Percentiles rank a stretch among this genome's conserved stretches.
Conservation (phyloP, 2,797 vertebrate genomes). For the Muscicapa striata region DNA sequence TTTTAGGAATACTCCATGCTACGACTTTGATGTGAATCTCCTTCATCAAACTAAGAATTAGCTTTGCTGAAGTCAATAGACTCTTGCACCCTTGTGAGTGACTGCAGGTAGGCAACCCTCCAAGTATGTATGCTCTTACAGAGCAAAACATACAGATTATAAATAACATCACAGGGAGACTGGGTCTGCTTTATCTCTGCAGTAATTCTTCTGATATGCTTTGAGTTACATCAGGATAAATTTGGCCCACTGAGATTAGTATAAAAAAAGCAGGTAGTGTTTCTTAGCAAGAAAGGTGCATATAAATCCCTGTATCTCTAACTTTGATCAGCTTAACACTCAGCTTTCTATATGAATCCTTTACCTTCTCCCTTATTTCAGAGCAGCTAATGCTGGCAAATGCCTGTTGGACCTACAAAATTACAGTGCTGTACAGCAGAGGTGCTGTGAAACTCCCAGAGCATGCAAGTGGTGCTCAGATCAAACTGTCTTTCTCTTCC, state of each 20-base stretch:
- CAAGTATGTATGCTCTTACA: slow-evolving; percentile 19
- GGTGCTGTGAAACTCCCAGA: slow-evolving; percentile 61
- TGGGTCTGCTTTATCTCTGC: slow-evolving; percentile 40
- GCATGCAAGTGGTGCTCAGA: slow-evolving; percentile 19
- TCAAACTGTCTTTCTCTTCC: slow-evolving; percentile 34
- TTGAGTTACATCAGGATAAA: slow-evolving; percentile 58
- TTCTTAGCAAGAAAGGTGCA: slow-evolving; percentile 59
- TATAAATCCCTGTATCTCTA: slow-evolving; percentile 62
- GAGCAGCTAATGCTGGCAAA: slow-evolving; percentile 63
- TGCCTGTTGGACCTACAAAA: slow-evolving; percentile 60
- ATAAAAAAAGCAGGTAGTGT: slow-evolving; percentile 38
- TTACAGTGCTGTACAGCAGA: slow-evolving; percentile 18
- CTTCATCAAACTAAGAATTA: slow-evolving; percentile 59
- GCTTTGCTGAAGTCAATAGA: slow-evolving; percentile 34
- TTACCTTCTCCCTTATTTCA: slow-evolving; percentile 63
- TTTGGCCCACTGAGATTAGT: slow-evolving; percentile 60
- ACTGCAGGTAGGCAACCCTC: slow-evolving; percentile 20
- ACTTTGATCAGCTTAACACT: slow-evolving; percentile 68
- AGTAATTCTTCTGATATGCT: slow-evolving; percentile 56
- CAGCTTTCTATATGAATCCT: slow-evolving; percentile 55
- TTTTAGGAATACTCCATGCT: slow-evolving; percentile 36
- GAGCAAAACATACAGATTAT: slow-evolving; percentile 65
- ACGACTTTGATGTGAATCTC: slow-evolving; percentile 54
- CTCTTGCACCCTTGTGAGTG: slow-evolving; percentile 30
- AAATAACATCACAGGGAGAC: slow-evolving; percentile 64